Evolutionary conservation across 2,797 vertebrate genomes (phyloP).

Genomic region (Vireo griseus): DNA sequence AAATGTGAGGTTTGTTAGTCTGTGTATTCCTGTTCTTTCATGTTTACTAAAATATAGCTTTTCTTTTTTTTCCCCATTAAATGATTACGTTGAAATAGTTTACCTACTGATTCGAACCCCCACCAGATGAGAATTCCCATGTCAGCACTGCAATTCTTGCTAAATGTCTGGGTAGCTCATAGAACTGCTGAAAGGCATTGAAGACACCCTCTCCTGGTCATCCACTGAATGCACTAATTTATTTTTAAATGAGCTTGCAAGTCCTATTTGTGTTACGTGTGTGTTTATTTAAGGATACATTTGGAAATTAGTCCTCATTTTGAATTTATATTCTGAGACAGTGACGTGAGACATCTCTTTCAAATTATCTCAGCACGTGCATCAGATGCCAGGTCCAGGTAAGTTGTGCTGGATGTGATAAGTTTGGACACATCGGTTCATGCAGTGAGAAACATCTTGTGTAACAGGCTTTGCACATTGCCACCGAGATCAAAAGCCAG

Average conservation of each 20-base stretch:
- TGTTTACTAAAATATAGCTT: not conserved
- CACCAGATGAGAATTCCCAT: not conserved
- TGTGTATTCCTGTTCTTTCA: not conserved
- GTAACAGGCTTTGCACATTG: not conserved
- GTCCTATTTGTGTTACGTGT: not conserved
- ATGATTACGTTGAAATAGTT: not conserved
- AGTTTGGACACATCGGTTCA: not conserved
- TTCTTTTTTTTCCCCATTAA: fast-evolving
- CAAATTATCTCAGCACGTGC: not conserved
- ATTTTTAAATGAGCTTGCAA: slow-evolving; percentile 1
- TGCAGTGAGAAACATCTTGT: not conserved
- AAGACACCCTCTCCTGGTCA: slow-evolving; percentile 41
- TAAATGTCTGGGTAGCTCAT: not conserved
- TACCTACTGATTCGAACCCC: not conserved
- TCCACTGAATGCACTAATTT: not conserved
- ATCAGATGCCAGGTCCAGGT: not conserved
- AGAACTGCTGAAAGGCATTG: slow-evolving; percentile 5
- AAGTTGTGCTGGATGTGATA: not conserved
- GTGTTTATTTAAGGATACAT: not conserved
- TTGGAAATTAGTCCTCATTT: not conserved
- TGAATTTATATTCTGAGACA: not conserved
- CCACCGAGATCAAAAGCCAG: not conserved
- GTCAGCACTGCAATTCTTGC: not conserved
- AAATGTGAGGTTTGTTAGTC: not conserved
- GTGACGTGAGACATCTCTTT: not conserved